These are phyloP conservation scores for Ips typographus DNA, from an alignment of 1,140 invertebrate species.

Conservation along the genomic window DNA sequence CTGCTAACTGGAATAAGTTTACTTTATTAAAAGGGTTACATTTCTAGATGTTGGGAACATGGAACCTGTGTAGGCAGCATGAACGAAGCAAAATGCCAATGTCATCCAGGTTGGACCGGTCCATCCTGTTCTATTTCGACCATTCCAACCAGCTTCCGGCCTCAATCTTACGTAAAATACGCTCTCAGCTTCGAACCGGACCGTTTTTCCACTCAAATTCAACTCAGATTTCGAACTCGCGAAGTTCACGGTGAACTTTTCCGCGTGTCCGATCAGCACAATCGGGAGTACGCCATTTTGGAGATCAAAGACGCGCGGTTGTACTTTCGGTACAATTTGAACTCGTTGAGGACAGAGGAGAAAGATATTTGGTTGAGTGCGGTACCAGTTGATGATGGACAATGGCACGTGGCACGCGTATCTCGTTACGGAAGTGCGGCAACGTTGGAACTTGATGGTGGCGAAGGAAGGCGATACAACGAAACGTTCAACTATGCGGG, in stretches of 20 bases:
- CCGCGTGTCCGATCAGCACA: constrained; percentile 90
- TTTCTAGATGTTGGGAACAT: constrained; percentile 80
- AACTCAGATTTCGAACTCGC: constrained; percentile 88
- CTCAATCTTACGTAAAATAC: constrained; percentile 94
- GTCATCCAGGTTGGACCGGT: constrained; percentile 89
- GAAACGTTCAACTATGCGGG: constrained; percentile 90
- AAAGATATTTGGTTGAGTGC: constrained; percentile 87
- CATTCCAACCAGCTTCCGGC: constrained; percentile 84
- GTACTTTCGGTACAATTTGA: constrained; percentile 90
- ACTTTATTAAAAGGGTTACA: not conserved
- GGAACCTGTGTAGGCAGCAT: constrained; percentile 92
- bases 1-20: not conserved
- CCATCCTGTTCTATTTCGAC: constrained; percentile 81
- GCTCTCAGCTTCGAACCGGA: constrained; percentile 92
- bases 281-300: constrained; percentile 90
- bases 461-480: constrained; percentile 92
- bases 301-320: constrained; percentile 89
- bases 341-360: constrained; percentile 86
- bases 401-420: constrained; percentile 93
- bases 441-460: constrained; percentile 91
- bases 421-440: constrained; percentile 91
- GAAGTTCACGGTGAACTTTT: constrained; percentile 91
- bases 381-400: constrained; percentile 90
- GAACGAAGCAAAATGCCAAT: constrained; percentile 85
- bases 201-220: constrained; percentile 87